phyloP scores from a whole-genome alignment of 2,797 vertebrate genomes.

The Takifugu ocellatus region DNA sequence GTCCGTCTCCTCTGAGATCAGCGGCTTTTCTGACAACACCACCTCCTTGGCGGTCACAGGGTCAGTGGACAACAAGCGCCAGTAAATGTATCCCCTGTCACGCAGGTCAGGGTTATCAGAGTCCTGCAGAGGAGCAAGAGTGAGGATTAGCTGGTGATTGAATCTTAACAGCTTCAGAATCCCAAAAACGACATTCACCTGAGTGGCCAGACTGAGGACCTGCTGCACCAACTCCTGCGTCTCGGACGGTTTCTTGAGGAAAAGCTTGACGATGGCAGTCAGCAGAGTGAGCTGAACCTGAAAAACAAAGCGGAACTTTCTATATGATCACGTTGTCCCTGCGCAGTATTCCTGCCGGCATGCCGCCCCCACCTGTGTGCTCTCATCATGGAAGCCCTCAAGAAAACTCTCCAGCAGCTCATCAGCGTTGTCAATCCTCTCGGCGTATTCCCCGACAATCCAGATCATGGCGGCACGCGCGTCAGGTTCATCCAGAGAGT shows the following conservation, averaged over 20 bases:
- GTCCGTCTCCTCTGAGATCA: slow-evolving; percentile 97
- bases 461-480: slow-evolving; percentile 99
- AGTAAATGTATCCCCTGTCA: slow-evolving; percentile 96
- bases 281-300: slow-evolving; percentile 95
- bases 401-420: slow-evolving; percentile 96
- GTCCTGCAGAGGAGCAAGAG: slow-evolving; percentile 74
- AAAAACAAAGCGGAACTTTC: too few relatives aligned
- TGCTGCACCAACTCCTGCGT: slow-evolving; percentile 97
- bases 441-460: slow-evolving; percentile 97
- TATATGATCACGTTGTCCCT: too few relatives aligned
- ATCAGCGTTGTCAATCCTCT: slow-evolving; percentile 96
- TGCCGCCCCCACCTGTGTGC: slow-evolving; percentile 84
- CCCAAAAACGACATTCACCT: slow-evolving; percentile 70
- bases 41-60: slow-evolving; percentile 97
- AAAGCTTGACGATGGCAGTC: slow-evolving; percentile 96
- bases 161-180: neutral
- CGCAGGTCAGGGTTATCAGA: slow-evolving; percentile 97
- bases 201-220: slow-evolving; percentile 94
- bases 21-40: slow-evolving; percentile 92
- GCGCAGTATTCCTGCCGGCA: too few relatives aligned
- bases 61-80: slow-evolving; percentile 96
- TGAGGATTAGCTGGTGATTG: neutral
- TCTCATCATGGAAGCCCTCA: slow-evolving; percentile 98
- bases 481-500: slow-evolving; percentile 96
- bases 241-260: slow-evolving; percentile 96